Evolutionary conservation across 2,113 vertebrate genomes (phyloP), one percentile per base, ranked within the genome.

Genomic region (Dendropsophus ebraccatus): DNA sequence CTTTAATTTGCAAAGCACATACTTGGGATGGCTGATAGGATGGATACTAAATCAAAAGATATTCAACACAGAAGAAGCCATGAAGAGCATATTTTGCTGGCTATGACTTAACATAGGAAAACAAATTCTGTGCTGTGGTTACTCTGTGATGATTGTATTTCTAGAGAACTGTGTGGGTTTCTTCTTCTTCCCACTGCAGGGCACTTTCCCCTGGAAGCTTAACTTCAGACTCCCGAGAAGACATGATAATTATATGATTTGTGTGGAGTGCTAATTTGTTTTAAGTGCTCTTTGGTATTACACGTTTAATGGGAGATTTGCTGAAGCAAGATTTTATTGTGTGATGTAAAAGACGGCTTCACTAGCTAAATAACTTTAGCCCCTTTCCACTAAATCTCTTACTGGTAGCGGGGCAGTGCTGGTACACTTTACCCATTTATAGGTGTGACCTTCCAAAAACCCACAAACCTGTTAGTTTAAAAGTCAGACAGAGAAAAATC

Each of bases 201-300:
- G 32, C 76, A 79, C 52, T 58, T 41, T 23, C 30, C 54, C 35
- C 54, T 75, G 16, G 35, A 56, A 75, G 69, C 70, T 75, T 84
- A 74, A 74, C n/a, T 78, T 69, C 45, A n/a, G 35, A 49, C 83
- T 78, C 45, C 74, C 21, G 19, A 78, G 83, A 85, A 85, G 82
- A 85, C 60, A 70, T 85, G 74, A 78, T 85, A 85, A 78, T 85
- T 85, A 85, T 85, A 85, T 85, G 83, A 85, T 78, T 85, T 85
- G 74, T 78, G 58, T 65, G 35, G 73, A 78, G 83, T 78, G 83
- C 83, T 85, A 85, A 85, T 85, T 85, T 85, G 83, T 85, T 85
- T 78, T 78, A 85, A 85, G 83, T 67, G 83, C 74, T 67, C 73
- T 77, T 85, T 67, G 30, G 35, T 85, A 73, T 77, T 85, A 85